These are phyloP conservation scores for Acronicta aceris DNA, from an alignment of 2,888 invertebrate genomes.

Conservation along the genomic window DNA sequence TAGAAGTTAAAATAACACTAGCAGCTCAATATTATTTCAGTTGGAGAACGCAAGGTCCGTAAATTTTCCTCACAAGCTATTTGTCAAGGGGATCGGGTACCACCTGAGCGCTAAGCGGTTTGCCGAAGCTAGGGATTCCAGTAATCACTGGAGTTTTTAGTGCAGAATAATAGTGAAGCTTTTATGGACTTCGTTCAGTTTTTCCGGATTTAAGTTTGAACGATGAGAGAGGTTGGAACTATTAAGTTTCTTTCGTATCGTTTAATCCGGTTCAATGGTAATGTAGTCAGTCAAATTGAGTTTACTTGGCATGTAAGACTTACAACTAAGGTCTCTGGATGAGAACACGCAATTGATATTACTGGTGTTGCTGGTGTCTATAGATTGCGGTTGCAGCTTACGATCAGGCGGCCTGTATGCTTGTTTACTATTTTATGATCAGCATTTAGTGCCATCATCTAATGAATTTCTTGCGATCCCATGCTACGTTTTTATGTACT, in stretches of 20 bases:
- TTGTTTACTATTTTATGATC: no score
- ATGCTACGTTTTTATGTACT: no score
- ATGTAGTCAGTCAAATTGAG: no score
- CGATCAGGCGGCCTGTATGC: no score
- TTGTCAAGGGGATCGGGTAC: constrained; percentile 48
- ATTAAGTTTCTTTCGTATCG: neutral
- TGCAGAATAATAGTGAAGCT: constrained; percentile 27
- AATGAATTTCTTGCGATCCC: no score
- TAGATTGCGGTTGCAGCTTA: no score
- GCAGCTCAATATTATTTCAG: constrained; percentile 34
- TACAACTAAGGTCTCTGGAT: no score
- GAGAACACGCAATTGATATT: no score
- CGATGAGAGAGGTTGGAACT: neutral
- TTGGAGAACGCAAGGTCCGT: constrained; percentile 28
- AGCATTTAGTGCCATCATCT: no score
- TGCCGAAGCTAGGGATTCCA: constrained; percentile 37
- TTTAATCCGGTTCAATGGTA: neutral
- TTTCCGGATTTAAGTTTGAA: neutral
- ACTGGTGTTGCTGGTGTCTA: no score
- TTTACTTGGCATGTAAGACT: no score
- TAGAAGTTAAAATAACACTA: constrained; percentile 18
- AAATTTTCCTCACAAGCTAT: constrained; percentile 49
- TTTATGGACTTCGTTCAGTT: constrained; percentile 11
- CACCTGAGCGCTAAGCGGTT: constrained; percentile 54
- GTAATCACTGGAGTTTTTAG: constrained; percentile 52